Evolutionary conservation across 2,797 vertebrate genomes (phyloP).

Genomic region (Lateolabrax maculatus): DNA sequence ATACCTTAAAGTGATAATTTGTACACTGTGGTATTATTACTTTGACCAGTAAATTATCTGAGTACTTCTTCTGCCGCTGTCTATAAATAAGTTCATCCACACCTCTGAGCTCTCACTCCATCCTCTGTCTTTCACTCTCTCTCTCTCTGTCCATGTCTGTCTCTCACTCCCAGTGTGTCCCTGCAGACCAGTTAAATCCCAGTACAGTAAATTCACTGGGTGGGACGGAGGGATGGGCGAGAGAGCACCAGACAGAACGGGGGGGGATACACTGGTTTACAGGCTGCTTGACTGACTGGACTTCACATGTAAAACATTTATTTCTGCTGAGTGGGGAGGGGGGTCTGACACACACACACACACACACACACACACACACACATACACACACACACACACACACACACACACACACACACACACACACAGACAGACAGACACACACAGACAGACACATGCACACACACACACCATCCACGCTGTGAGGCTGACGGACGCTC

Average conservation of each 20-base stretch:
- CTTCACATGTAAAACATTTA: conserved; percentile 4
- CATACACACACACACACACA: not conserved
- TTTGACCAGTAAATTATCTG: not conserved
- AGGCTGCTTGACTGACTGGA: conserved; percentile 1
- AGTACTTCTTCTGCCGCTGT: not conserved
- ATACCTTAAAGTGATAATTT: too few species aligned
- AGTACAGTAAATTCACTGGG: not conserved
- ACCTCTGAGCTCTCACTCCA: conserved; percentile 2
- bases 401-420: conserved; percentile 7
- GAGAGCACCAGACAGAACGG: not conserved
- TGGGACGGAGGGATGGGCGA: not conserved
- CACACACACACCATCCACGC: not conserved
- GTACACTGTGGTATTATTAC: too few species aligned
- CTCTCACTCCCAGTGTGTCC: not conserved
- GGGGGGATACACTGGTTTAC: not conserved
- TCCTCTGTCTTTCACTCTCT: not conserved
- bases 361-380: conserved; percentile 1
- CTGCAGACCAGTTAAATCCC: not conserved
- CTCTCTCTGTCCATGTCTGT: conserved; percentile 3
- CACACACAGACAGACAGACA: not conserved
- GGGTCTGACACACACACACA: not conserved
- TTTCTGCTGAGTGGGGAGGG: not conserved
- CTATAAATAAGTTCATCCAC: conserved; percentile 35
- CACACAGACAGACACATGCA: not conserved
- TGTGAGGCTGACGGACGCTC: conserved; percentile 15